phyloP scores from a whole-genome alignment of 2,797 vertebrate species.

The Lepilemur ruficaudatus region DNA sequence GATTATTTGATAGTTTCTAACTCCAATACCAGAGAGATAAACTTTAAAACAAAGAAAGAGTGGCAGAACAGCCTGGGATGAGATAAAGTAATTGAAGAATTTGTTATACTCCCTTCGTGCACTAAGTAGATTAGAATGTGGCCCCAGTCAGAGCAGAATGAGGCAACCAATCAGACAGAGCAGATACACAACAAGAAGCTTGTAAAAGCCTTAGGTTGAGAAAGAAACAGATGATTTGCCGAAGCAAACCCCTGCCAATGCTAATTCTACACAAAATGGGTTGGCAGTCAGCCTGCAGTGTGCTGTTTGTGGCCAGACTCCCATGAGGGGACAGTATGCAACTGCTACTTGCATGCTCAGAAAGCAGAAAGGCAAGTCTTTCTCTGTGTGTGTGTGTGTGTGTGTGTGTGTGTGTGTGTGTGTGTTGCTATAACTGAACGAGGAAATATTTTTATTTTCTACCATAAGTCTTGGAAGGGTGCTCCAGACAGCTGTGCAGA shows the following conservation, averaged over 20 bases:
- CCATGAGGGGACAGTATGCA: constrained; percentile 35
- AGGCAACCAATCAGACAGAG: constrained; percentile 35
- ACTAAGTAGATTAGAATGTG: constrained; percentile 25
- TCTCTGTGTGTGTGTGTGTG: no score
- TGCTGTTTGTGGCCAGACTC: constrained; percentile 68
- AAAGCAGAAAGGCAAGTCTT: constrained; percentile 56
- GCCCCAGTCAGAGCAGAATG: constrained; percentile 22
- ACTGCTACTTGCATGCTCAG: constrained; percentile 46
- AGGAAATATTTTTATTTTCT: constrained; percentile 81
- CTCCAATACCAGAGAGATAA: neutral
- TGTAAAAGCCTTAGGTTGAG: constrained; percentile 58
- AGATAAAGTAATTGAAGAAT: constrained; percentile 42
- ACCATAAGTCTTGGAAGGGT: constrained; percentile 58
- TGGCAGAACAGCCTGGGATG: neutral
- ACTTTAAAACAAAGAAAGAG: neutral
- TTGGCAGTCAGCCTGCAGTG: constrained; percentile 67
- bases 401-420: no score
- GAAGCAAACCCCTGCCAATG: constrained; percentile 61
- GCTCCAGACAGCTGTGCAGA: constrained; percentile 53
- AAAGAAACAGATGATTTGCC: constrained; percentile 67
- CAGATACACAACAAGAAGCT: constrained; percentile 48
- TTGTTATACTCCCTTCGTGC: neutral
- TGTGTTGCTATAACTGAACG: constrained; percentile 54
- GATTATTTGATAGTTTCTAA: neutral
- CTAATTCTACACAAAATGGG: constrained; percentile 59